Percentiles rank a stretch among this genome's conserved stretches.
phyloP scores from a whole-genome alignment of 2,797 vertebrate species.

The Coreius guichenoti region DNA sequence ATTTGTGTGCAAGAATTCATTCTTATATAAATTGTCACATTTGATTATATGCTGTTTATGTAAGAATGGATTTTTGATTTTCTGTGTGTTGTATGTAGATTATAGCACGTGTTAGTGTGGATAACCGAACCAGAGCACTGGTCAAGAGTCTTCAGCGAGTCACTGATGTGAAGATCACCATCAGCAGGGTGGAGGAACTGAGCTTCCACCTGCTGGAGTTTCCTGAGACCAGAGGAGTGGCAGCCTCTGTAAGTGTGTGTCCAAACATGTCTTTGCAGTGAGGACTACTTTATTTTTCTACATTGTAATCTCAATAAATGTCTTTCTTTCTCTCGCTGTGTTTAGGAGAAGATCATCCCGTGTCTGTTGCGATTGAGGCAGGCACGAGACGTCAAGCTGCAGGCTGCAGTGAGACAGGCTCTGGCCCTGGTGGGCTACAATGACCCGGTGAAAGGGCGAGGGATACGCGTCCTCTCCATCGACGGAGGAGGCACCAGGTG shows the following conservation, averaged over 20 bases:
- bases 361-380: conserved; percentile 88
- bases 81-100: conserved; percentile 77
- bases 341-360: conserved; percentile 85
- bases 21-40: neutral
- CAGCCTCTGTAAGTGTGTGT: conserved; percentile 84
- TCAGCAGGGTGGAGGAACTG: conserved; percentile 90
- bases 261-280: neutral
- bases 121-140: conserved; percentile 92
- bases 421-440: conserved; percentile 91
- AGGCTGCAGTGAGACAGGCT: conserved; percentile 90
- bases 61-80: neutral
- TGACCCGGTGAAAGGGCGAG: conserved; percentile 91
- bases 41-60: neutral
- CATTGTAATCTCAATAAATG: neutral
- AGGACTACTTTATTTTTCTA: neutral
- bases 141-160: conserved; percentile 89
- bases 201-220: conserved; percentile 92
- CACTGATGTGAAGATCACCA: conserved; percentile 84
- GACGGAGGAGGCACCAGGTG: conserved; percentile 95
- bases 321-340: neutral
- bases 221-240: conserved; percentile 92
- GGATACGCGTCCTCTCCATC: conserved; percentile 90
- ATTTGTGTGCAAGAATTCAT: neutral
- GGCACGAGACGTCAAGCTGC: conserved; percentile 85
- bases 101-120: conserved; percentile 92